Base-by-base conservation (phyloP, 2,797 vertebrate species). In the Bradypodion ventrale region DNA sequence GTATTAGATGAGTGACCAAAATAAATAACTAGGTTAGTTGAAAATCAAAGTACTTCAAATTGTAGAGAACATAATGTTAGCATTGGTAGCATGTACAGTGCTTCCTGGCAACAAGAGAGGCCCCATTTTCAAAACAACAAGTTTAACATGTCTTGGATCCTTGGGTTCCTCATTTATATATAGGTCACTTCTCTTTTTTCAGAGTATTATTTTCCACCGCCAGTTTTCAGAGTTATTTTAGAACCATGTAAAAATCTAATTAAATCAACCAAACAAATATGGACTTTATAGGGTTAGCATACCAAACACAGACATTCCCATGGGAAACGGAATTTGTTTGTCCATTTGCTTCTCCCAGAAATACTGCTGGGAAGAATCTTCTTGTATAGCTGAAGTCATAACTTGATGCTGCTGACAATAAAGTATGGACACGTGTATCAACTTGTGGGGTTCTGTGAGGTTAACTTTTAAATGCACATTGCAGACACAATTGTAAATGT, bases 1-100 rank as follows among this genome's bases (percentile, higher is more conserved):
- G 25, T 7, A 16, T 83, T 73, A 85, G 74, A 87, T 81, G 59
- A 85, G 76, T 73, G 70, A 25, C n/a, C 82, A 42, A 87, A 69
- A 12, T 27, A 87, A 73, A 42, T 42, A 42, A 89, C 29, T 1
- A 52, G 3, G 68, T 23, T 68, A 15, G 7, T 0, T 89, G 78
- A 85, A 78, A 35, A 44, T 65, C 42, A 15, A 83, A 46, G 63
- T 73, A 21, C 62, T 72, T 75, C 35, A 85, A 80, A 74, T 52
- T 32, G 1, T 73, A 80, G 52, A 42, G 69, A 80, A 59, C 56
- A 85, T 56, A n/a, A 60, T 62, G 37, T 37, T 82, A 63, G 56
- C 44, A 70, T n/a, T 85, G 37, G 5, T 21, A 82, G 44, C 46
- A 69, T 49, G 49, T 35, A 15, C 1, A 76, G 49, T 63, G n/a